A percentile compares a stretch with the other conserved stretches of the same genome.
These are phyloP conservation scores for Drosophila gunungcola DNA, from an alignment of 1,140 invertebrate species.

Conservation along the genomic window DNA sequence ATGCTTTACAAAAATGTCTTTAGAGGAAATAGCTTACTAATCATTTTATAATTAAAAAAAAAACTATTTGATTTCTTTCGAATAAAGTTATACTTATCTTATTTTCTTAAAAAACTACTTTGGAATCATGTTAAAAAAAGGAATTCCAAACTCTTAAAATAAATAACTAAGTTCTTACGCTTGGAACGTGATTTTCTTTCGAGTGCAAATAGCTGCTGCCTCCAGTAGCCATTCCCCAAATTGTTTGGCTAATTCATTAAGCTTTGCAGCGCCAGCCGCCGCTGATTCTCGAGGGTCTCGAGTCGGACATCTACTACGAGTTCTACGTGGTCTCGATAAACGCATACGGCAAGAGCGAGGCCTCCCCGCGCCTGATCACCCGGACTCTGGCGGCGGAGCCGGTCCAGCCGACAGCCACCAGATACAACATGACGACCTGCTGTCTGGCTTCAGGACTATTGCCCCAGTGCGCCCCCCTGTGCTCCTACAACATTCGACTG, in stretches of 20 bases:
- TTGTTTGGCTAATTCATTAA: slow-evolving; percentile 71
- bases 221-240: neutral
- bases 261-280: slow-evolving; percentile 88
- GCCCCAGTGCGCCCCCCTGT: slow-evolving; percentile 91
- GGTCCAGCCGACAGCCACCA: slow-evolving; percentile 31
- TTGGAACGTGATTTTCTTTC: neutral
- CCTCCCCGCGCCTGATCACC: slow-evolving; percentile 91
- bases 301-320: slow-evolving; percentile 91
- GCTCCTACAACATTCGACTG: slow-evolving; percentile 92
- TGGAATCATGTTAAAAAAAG: no score
- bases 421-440: slow-evolving; percentile 92
- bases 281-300: slow-evolving; percentile 90
- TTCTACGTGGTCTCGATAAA: slow-evolving; percentile 93
- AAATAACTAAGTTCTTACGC: no score
- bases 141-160: no score
- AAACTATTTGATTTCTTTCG: no score
- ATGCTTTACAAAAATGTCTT: no score
- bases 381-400: slow-evolving; percentile 86
- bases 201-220: slow-evolving; percentile 10
- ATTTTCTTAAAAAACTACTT: no score
- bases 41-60: no score
- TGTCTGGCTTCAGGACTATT: slow-evolving; percentile 90
- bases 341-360: slow-evolving; percentile 90
- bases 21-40: no score
- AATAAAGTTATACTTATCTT: no score